These are phyloP conservation scores for Pipistrellus pygmaeus DNA, from an alignment of 2,797 vertebrate species.

Conservation along the genomic window DNA sequence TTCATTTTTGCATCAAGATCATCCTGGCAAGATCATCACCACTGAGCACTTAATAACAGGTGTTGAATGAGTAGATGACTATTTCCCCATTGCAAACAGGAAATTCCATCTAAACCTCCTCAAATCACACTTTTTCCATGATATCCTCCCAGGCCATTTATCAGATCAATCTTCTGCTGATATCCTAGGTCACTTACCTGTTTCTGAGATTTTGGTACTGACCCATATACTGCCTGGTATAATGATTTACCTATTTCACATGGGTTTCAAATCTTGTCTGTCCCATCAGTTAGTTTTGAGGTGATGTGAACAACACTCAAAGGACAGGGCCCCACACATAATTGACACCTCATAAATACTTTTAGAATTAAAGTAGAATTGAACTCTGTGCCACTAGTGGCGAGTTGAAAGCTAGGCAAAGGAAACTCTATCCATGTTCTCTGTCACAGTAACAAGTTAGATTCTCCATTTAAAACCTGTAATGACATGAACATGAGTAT, in stretches of 20 bases:
- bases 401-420: not conserved
- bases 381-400: not conserved
- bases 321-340: not conserved
- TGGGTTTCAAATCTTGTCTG: conserved; percentile 1
- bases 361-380: conserved; percentile 29
- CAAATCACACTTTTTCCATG: not conserved
- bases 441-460: conserved; percentile 22
- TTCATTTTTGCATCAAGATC: conserved; percentile 39
- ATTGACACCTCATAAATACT: not conserved
- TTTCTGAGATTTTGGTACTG: not conserved
- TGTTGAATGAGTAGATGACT: not conserved
- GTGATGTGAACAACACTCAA: not conserved
- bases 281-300: not conserved
- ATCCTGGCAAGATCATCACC: not conserved
- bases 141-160: not conserved
- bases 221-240: not conserved
- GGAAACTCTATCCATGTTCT: not conserved
- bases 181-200: not conserved
- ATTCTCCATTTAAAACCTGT: not conserved
- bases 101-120: conserved; percentile 25
- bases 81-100: not conserved
- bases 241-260: not conserved
- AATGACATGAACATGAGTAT: not conserved
- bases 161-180: not conserved
- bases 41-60: too few species aligned